phyloP scores from a whole-genome alignment of 2,888 invertebrate species.

The Stictocephala bisonia region DNA sequence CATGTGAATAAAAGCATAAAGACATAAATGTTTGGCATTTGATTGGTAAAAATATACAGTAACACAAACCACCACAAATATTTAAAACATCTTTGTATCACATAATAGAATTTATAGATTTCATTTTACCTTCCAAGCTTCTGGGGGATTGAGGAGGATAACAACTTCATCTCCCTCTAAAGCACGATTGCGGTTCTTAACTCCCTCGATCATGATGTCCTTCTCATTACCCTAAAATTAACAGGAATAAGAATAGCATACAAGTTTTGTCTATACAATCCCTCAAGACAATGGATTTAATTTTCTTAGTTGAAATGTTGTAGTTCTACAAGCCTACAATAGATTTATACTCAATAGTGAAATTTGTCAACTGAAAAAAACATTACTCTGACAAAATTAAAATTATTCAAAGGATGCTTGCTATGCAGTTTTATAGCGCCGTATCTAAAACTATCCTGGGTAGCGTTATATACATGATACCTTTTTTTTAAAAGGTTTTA shows the following conservation, averaged over 20 bases:
- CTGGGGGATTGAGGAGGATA: constrained; percentile 53
- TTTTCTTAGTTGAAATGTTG: not conserved
- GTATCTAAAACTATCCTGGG: too few species aligned
- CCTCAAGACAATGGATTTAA: not conserved
- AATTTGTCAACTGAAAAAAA: too few species aligned
- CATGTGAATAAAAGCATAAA: not conserved
- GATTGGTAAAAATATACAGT: not conserved
- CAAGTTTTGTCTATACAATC: not conserved
- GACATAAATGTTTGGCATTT: too few species aligned
- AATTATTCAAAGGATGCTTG: too few species aligned
- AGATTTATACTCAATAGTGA: too few species aligned
- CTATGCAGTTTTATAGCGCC: too few species aligned
- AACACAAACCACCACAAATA: not conserved
- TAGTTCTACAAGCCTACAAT: too few species aligned
- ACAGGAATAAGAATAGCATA: not conserved
- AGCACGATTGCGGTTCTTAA: constrained; percentile 81
- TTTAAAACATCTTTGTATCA: not conserved
- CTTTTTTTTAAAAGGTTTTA: too few species aligned
- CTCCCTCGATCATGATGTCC: constrained; percentile 79
- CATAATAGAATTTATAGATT: not conserved
- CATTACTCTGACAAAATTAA: too few species aligned
- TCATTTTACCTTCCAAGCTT: constrained; percentile 53
- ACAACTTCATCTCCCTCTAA: constrained; percentile 86
- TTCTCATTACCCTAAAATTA: constrained; percentile 68
- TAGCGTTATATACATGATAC: too few species aligned